Percentiles rank a stretch among this genome's conserved stretches.
phyloP scores from a whole-genome alignment of 2,888 invertebrate species.

The Tetranychus piercei region DNA sequence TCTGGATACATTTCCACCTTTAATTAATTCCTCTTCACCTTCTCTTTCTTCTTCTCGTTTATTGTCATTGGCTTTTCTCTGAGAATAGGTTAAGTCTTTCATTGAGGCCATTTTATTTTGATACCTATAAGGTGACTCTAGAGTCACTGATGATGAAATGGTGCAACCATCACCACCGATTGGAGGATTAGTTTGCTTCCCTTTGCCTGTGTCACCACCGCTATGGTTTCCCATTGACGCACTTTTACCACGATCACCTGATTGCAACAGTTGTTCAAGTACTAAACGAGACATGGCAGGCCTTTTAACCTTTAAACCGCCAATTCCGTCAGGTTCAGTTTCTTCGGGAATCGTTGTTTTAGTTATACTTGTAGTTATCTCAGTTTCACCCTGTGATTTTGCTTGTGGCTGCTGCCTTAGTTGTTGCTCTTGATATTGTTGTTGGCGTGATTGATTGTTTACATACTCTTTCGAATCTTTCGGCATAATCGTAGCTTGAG shows the following conservation, averaged over 20 bases:
- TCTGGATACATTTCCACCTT: background rate
- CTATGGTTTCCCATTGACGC: background rate
- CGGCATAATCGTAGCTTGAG: background rate
- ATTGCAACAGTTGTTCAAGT: slow-evolving; percentile 15
- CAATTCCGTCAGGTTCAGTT: slow-evolving; percentile 12
- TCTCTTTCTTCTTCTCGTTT: too few relatives aligned
- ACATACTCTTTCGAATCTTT: background rate
- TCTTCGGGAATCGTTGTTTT: slow-evolving; percentile 10
- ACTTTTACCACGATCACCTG: background rate
- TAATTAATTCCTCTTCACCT: background rate
- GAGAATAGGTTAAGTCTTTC: background rate
- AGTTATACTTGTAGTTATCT: slow-evolving; percentile 13
- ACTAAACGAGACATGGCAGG: slow-evolving; percentile 10
- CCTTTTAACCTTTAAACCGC: background rate
- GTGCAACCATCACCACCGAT: slow-evolving; percentile 9
- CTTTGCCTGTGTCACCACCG: background rate
- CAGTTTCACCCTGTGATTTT: background rate
- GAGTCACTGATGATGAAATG: slow-evolving; percentile 14
- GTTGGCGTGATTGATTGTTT: background rate
- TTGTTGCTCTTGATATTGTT: background rate
- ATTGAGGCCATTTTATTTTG: background rate
- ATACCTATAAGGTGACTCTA: slow-evolving; percentile 10
- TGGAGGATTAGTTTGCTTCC: background rate
- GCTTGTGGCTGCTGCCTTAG: background rate
- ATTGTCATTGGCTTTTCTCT: background rate